Evolutionary conservation across 2,888 invertebrate genomes (phyloP).

Genomic region (Leucania comma): DNA sequence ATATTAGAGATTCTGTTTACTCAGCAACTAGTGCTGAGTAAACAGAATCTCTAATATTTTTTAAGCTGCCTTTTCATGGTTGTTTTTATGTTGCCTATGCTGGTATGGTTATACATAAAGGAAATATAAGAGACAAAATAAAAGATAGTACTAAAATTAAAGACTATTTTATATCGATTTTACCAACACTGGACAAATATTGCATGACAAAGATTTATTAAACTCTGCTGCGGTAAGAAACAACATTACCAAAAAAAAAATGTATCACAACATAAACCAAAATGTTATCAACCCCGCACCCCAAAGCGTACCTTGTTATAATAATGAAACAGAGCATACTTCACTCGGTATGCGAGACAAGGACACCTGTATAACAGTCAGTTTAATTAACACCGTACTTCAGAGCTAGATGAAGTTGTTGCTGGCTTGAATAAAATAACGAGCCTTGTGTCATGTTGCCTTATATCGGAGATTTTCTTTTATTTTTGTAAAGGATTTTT

Average conservation of each 20-base stretch:
- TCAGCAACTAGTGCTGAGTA: no score
- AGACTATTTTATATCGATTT: background rate
- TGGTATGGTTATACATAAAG: no score
- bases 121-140: no score
- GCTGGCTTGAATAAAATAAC: constrained; percentile 64
- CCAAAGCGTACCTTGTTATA: constrained; percentile 66
- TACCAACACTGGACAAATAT: rapidly evolving
- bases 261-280: constrained; percentile 17
- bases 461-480: constrained; percentile 38
- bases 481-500: constrained; percentile 38
- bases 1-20: no score
- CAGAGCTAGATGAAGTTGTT: constrained; percentile 67
- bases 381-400: constrained; percentile 67
- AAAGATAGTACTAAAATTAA: background rate
- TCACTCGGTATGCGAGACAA: constrained; percentile 56
- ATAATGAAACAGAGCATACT: constrained; percentile 70
- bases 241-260: background rate
- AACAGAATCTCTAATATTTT: no score
- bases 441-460: constrained; percentile 55
- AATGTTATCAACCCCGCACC: constrained; percentile 62
- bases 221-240: background rate
- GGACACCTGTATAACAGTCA: constrained; percentile 62
- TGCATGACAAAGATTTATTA: background rate
- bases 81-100: no score
- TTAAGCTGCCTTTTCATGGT: no score